Percentiles rank a stretch among this genome's conserved stretches.
Conservation (phyloP, 2,888 invertebrate species). For the Capitulum mitella region DNA sequence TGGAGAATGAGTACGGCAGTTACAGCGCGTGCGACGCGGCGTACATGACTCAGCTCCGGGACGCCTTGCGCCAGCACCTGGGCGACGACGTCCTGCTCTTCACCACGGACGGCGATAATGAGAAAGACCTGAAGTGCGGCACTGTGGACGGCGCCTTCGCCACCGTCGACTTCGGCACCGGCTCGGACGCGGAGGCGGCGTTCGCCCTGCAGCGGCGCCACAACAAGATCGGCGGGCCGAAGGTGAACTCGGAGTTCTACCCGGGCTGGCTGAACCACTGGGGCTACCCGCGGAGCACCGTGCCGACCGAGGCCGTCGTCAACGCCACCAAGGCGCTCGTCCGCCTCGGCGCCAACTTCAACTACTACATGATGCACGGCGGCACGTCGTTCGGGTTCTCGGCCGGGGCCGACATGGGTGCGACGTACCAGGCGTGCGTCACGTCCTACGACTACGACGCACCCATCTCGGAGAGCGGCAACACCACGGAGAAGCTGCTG, state of each 20-base stretch:
- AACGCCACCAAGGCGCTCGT: slow-evolving; percentile 40
- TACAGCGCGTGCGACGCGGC: slow-evolving; percentile 61
- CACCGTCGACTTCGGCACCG: slow-evolving; percentile 52
- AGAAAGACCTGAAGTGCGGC: slow-evolving; percentile 55
- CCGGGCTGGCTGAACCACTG: slow-evolving; percentile 89
- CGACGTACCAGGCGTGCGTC: slow-evolving; percentile 20
- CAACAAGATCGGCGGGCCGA: slow-evolving; percentile 56
- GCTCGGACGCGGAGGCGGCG: slow-evolving; percentile 23
- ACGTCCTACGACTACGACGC: slow-evolving; percentile 45
- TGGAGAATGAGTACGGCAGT: slow-evolving; percentile 92
- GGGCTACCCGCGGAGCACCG: slow-evolving; percentile 58
- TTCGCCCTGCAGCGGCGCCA: too few species aligned
- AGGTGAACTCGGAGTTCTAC: slow-evolving; percentile 86
- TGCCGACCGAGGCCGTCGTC: slow-evolving; percentile 43
- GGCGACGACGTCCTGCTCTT: slow-evolving; percentile 64
- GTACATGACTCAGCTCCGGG: slow-evolving; percentile 61
- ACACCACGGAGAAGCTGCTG: slow-evolving; percentile 44
- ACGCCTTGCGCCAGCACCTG: slow-evolving; percentile 53
- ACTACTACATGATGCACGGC: slow-evolving; percentile 86
- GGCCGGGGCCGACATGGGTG: slow-evolving; percentile 27
- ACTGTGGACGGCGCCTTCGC: slow-evolving; percentile 60
- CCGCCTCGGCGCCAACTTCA: slow-evolving; percentile 54
- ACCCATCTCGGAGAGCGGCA: slow-evolving; percentile 46
- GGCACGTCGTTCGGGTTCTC: slow-evolving; percentile 42
- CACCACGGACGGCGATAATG: slow-evolving; percentile 67